Percentiles rank a stretch among this genome's conserved stretches.
Evolutionary conservation across 30 jellyfish, hydroid and myxozoan species (phyloP).

Genomic region (Pelagia noctiluca): DNA sequence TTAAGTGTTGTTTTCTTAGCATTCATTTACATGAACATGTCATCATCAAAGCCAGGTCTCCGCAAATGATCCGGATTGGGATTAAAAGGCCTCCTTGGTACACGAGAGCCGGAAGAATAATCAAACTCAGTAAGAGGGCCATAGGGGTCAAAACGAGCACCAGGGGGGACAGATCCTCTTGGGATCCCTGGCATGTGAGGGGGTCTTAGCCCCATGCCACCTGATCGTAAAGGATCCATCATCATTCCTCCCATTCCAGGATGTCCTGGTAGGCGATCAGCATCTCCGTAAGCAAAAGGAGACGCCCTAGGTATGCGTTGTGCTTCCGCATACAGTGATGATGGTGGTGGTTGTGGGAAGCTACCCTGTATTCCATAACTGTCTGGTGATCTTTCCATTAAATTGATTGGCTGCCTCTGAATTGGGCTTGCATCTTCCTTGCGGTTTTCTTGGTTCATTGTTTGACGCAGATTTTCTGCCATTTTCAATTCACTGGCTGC

Average conservation of each 20-base stretch:
- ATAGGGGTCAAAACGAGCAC: conserved; percentile 77
- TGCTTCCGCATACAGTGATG: background rate
- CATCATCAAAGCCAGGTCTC: conserved; percentile 77
- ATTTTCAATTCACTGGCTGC: too few relatives aligned
- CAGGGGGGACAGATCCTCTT: conserved; percentile 72
- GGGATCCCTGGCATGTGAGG: conserved; percentile 70
- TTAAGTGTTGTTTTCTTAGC: background rate
- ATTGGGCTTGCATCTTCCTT: conserved; percentile 14
- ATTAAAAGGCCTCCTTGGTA: conserved; percentile 54
- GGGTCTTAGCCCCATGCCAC: conserved; percentile 73
- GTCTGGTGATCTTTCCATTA: conserved; percentile 39
- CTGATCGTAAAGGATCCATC: conserved; percentile 70
- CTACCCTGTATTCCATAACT: conserved; percentile 2
- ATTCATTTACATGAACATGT: conserved; percentile 65
- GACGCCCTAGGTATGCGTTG: conserved; percentile 8
- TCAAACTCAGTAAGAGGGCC: conserved; percentile 76
- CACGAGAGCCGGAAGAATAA: conserved; percentile 30
- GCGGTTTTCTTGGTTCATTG: too few relatives aligned
- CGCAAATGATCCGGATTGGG: conserved; percentile 76
- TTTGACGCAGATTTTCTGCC: too few relatives aligned
- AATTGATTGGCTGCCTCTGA: background rate
- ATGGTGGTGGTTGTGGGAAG: conserved; percentile 25
- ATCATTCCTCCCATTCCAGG: conserved; percentile 71
- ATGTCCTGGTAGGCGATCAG: conserved; percentile 65
- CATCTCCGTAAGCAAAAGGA: conserved; percentile 74